Evolutionary conservation across 2,797 vertebrate genomes (phyloP), one percentile per base, ranked within the genome.

Genomic region (Chelon auratus): DNA sequence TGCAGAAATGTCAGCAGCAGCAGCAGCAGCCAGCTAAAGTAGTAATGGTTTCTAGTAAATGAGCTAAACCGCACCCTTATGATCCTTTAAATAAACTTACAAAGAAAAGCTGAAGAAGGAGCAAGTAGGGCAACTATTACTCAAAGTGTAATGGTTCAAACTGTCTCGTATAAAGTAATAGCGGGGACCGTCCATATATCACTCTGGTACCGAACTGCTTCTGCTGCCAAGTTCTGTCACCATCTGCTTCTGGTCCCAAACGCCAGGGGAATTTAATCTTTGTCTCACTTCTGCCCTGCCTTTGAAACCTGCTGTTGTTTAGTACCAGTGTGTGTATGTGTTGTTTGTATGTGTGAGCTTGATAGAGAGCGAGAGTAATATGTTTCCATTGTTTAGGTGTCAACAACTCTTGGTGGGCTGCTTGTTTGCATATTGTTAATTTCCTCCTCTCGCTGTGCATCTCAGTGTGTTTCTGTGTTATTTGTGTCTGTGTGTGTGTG

Each of bases 381-480:
- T 84, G 84, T 80, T 89, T 83, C 62, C 22, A 81, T 84, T 85
- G 88, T 90, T 80, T 63, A 47, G 77, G 65, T 89, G 82, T 88
- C 87, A 88, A 77, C 84, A 77, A 53, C 79, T 71, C 73, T 53
- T 71, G 75, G 83, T 75, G 85, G 48, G 75, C 66, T 66, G 69
- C 82, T 85, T 80, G 85, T 86, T 91, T 91, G 86, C 89, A 91
- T 91, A 86, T 89, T 93, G 90, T 88, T 90, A 87, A 91, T 90
- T 86, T 84, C 87, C 65, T 47, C 67, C 72, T 47, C 82, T 89
- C 50, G 15, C 76, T 75, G 60, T 76, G 85, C 62, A 22, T 75
- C 77, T 61, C 76, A 72, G 77, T 77, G 48, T 80, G 77, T 77
- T 66, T 58, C 62, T 51, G 12, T 55, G 43, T 52, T 26, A 66